phyloP scores from a whole-genome alignment of 2,888 invertebrate genomes.

The Cerastis rubricosa region DNA sequence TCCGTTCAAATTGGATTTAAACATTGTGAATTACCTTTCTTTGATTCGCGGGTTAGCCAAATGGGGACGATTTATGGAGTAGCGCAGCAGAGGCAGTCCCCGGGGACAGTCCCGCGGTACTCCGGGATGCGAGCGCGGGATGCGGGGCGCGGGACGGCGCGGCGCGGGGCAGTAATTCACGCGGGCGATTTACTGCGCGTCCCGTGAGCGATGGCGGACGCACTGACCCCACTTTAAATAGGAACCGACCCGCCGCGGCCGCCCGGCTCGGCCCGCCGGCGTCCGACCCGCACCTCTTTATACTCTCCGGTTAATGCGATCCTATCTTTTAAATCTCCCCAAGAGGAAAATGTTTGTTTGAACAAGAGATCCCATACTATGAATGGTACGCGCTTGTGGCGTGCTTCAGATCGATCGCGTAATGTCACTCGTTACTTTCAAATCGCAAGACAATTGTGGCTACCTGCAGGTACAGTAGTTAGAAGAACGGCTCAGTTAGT shows the following conservation, averaged over 20 bases:
- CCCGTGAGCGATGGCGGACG: slow-evolving; percentile 74
- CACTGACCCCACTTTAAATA: slow-evolving; percentile 79
- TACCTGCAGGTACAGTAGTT: slow-evolving; percentile 25
- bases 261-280: slow-evolving; percentile 52
- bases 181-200: slow-evolving; percentile 80
- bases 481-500: slow-evolving; percentile 30
- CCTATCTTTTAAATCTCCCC: slow-evolving; percentile 83
- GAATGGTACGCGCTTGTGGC: not conserved
- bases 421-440: slow-evolving; percentile 29
- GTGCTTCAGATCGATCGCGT: slow-evolving; percentile 20
- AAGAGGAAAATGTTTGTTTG: slow-evolving; percentile 68
- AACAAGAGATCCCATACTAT: slow-evolving; percentile 30
- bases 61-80: slow-evolving; percentile 88
- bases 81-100: slow-evolving; percentile 71
- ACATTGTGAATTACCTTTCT: slow-evolving; percentile 89
- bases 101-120: slow-evolving; percentile 49
- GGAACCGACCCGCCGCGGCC: slow-evolving; percentile 67
- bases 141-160: slow-evolving; percentile 62
- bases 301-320: slow-evolving; percentile 84
- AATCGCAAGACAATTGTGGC: slow-evolving; percentile 37
- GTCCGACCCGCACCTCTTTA: slow-evolving; percentile 75
- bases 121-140: slow-evolving; percentile 25
- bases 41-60: slow-evolving; percentile 89
- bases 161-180: slow-evolving; percentile 72
- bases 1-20: slow-evolving; percentile 86